Base-by-base conservation (phyloP, 2,113 vertebrate genomes). In the Urocolius indicus region DNA sequence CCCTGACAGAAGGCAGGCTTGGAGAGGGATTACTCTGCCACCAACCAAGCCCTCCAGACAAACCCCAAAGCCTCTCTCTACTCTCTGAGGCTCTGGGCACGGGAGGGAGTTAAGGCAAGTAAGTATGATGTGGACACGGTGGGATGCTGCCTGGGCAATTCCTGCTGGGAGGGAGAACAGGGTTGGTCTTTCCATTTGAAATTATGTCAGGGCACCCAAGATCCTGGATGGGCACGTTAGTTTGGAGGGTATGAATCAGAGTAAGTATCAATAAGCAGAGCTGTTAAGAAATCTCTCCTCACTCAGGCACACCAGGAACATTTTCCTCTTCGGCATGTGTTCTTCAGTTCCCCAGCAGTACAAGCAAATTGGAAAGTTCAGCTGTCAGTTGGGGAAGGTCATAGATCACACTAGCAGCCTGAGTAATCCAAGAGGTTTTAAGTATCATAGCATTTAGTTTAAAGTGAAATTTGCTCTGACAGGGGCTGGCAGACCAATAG, bases 391-490 rank as follows among this genome's bases (percentile, higher is more conserved):
- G 97, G 94, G 93, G 97, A 97, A 97, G 98, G 97, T 98, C 98
- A 98, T 97, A 98, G 98, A 98, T 98, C 97, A 98, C 95, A 54
- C 96, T 96, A 97, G 98, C 95, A 98, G 97, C 94, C 98, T 66
- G 96, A 97, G 97, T 98, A 98, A 98, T 97, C 98, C 97, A 98
- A 98, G 98, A 98, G 97, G 96, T 98, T 97, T 98, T 98, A 98
- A 98, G 97, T 98, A 98, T 97, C 97, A 97, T 96, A 98, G 98
- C 97, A 97, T 98, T 98, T 98, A 98, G 98, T 98, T 95, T 97
- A 94, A 97, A 98, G 98, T 97, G 95, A 99, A 99, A 99, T 99
- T 98, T 98, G 97, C 97, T 97, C 98, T 98, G 98, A 99, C 98
- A 99, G 98, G 95, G 97, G 96, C 97, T 98, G 97, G 98, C 98